A percentile compares a stretch with the other conserved stretches of the same genome.
These are phyloP conservation scores for Drosophila vallismaia DNA, from an alignment of 2,888 invertebrate species.

Conservation along the genomic window DNA sequence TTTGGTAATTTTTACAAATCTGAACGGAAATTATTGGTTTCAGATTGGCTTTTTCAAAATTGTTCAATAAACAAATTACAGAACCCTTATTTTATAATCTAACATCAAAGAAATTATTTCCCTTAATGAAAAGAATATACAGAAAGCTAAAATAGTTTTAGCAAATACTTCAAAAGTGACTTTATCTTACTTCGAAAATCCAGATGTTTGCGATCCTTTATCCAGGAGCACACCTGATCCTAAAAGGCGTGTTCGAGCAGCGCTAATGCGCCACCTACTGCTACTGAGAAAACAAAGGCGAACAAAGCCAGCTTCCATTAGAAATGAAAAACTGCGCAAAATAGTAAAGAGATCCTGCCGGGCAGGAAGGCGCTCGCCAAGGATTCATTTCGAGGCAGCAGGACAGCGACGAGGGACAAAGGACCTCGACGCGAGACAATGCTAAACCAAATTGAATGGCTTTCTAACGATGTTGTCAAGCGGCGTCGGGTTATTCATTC, in stretches of 20 bases:
- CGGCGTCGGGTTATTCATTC: slow-evolving; percentile 28
- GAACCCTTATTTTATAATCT: no score
- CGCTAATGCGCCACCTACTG: slow-evolving; percentile 73
- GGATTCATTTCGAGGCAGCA: slow-evolving; percentile 21
- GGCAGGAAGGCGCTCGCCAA: slow-evolving; percentile 51
- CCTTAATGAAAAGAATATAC: no score
- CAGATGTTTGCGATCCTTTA: neutral
- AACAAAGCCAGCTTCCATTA: slow-evolving; percentile 51
- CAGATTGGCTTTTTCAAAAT: neutral
- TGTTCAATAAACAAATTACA: no score
- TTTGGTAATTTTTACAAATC: neutral
- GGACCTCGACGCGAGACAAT: slow-evolving; percentile 48
- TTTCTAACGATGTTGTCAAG: slow-evolving; percentile 60
- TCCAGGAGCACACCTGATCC: slow-evolving; percentile 46
- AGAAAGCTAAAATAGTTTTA: neutral
- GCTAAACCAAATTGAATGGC: slow-evolving; percentile 65
- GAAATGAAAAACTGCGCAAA: slow-evolving; percentile 46
- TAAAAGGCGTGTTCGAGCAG: slow-evolving; percentile 54
- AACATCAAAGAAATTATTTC: no score
- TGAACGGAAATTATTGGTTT: neutral
- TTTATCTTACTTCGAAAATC: neutral
- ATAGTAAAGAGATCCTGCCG: slow-evolving; percentile 43
- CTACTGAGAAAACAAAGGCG: slow-evolving; percentile 55
- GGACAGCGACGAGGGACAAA: slow-evolving; percentile 25
- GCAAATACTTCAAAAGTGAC: neutral